phyloP scores from a whole-genome alignment of 2,797 vertebrate genomes.

The Sebastes minor region DNA sequence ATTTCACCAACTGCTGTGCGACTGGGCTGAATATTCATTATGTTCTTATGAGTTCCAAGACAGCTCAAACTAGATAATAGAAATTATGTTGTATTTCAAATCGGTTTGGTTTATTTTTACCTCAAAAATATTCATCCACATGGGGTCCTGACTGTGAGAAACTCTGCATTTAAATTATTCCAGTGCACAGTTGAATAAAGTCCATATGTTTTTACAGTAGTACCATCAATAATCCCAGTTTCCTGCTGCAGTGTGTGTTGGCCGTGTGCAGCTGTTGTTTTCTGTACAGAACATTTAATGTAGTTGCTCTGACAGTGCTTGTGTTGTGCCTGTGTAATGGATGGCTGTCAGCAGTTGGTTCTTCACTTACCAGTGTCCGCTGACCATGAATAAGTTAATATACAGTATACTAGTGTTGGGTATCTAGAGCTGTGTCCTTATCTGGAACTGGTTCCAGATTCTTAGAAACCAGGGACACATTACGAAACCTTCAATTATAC shows the following conservation, averaged over 20 bases:
- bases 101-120: background rate
- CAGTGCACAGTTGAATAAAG: too few species aligned
- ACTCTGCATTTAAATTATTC: too few species aligned
- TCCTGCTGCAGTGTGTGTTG: background rate
- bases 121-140: background rate
- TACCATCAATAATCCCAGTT: background rate
- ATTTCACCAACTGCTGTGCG: too few species aligned
- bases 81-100: background rate
- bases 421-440: background rate
- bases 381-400: conserved; percentile 26
- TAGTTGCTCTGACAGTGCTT: conserved; percentile 20
- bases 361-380: background rate
- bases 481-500: background rate
- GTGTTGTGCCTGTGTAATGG: conserved; percentile 23
- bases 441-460: background rate
- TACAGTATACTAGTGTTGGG: background rate
- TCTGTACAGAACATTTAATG: conserved; percentile 13
- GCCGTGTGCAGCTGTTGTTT: background rate
- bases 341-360: conserved; percentile 16
- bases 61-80: background rate
- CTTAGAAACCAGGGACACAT: background rate
- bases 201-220: background rate
- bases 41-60: background rate
- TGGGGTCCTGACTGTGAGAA: too few species aligned
- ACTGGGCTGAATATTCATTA: background rate